Evolutionary conservation across 35 echinoderm and acorn worm species (phyloP), one percentile per base, ranked within the genome.

Genomic region (Apostichopus californicus): DNA sequence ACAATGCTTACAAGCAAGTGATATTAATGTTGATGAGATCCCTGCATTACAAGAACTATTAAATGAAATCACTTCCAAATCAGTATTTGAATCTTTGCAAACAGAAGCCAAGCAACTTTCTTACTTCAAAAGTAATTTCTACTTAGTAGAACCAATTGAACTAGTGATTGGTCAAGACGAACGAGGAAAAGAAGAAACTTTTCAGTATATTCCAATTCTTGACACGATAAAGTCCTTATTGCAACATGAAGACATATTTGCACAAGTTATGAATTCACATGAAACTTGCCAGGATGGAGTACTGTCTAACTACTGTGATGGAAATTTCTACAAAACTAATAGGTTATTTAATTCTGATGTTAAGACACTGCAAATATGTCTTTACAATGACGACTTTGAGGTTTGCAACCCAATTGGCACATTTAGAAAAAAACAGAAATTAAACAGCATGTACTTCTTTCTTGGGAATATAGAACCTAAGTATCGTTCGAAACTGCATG

Each of bases 371-470:
- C 72, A 90, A 23, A 17, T 90, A 5, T 58, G 77, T 22, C 72
- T 90, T 8, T 90, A 77, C 55, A 90, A 90, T 90, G 89, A 90
- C 78, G 89, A 90, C 56, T 90, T 90, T 78, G 89, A 90, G 53
- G 89, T 90, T 77, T 78, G 89, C 24, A 90, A 90, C 14, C 89
- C 89, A 56, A 90, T 90, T 17, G 89, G 89, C 15, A 79, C 89
- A 24, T 90, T 56, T 25, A 54, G 52, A 4, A 90, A 78, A 90
- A 90, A 78, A 90, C 89, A 90, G 12, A 90, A 90, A 24, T 25
- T 78, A 57, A 90, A 90, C 78, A 53, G 52, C 54, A 68, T 90
- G 87, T 90, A 90, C 56, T 22, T 90, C 20, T 4, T 90, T 57
- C 5, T 90, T 5, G 87, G 87, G 6, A 90, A 77, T 54, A 90